Conservation (phyloP, 35 echinoderm and acorn worm species). For the Lytechinus pictus region DNA sequence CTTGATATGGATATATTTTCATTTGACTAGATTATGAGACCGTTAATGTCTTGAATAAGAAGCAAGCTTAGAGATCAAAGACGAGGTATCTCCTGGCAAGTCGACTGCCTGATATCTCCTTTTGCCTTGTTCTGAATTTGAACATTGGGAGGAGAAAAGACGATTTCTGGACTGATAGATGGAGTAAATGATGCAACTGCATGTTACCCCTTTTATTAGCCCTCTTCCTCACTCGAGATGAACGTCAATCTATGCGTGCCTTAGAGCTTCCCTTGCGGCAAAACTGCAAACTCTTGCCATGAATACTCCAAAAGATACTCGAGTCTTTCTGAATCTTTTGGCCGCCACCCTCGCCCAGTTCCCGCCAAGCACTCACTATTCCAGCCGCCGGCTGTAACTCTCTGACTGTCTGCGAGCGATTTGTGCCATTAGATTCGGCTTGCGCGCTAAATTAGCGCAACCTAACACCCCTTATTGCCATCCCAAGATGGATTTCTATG, state of each 20-base stretch:
- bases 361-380: conserved; percentile 14
- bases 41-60: neutral
- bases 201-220: conserved; percentile 50
- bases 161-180: conserved; percentile 44
- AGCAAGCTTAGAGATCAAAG: neutral
- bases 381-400: conserved; percentile 23
- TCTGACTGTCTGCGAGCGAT: conserved; percentile 28
- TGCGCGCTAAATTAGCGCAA: conserved; percentile 51
- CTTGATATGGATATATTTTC: conserved; percentile 20
- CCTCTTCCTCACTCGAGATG: conserved; percentile 43
- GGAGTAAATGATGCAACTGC: conserved; percentile 6
- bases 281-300: conserved; percentile 19
- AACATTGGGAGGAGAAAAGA: neutral
- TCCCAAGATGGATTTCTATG: conserved; percentile 36
- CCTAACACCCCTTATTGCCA: conserved; percentile 9
- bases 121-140: neutral
- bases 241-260: conserved; percentile 55
- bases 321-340: neutral
- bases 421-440: conserved; percentile 56
- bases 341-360: neutral
- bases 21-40: neutral
- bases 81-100: neutral
- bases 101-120: neutral
- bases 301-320: conserved; percentile 56
- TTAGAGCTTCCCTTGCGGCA: conserved; percentile 35